A percentile compares a stretch with the other conserved stretches of the same genome.
phyloP scores from a whole-genome alignment of 2,113 vertebrate species.

The Apteryx owenii region DNA sequence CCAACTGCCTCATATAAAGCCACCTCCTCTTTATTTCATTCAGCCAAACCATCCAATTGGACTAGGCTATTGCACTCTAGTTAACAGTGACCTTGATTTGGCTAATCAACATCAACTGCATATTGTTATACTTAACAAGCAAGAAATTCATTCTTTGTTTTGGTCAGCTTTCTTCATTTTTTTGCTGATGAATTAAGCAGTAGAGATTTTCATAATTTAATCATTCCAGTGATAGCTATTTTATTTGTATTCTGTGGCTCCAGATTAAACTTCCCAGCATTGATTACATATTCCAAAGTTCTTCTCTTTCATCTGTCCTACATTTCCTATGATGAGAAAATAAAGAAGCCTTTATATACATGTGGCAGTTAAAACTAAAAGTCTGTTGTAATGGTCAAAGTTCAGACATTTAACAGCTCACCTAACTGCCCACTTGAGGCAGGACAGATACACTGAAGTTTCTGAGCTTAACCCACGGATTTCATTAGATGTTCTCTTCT shows the following conservation, averaged over 20 bases:
- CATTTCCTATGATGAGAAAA: neutral
- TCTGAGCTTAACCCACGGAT: neutral
- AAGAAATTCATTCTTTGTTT: neutral
- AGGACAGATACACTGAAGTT: neutral
- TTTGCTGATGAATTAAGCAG: neutral
- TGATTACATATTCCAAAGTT: neutral
- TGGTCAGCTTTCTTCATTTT: neutral
- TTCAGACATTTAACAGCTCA: neutral
- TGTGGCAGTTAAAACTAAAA: neutral
- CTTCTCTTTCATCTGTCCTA: neutral
- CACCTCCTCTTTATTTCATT: neutral
- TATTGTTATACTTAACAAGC: neutral
- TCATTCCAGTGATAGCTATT: neutral
- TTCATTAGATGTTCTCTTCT: neutral
- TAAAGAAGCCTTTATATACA: neutral
- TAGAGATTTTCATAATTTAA: neutral
- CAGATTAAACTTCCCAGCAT: neutral
- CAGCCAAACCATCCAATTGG: neutral
- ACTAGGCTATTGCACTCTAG: neutral
- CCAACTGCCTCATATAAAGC: neutral
- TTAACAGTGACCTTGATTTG: neutral
- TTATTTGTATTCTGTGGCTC: neutral
- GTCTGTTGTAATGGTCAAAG: slow-evolving; percentile 3
- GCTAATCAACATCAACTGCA: neutral
- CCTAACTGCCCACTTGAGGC: neutral